Percentiles rank a stretch among this genome's conserved stretches.
phyloP scores from a whole-genome alignment of 2,888 invertebrate genomes.

The Caenorhabditis plicata region DNA sequence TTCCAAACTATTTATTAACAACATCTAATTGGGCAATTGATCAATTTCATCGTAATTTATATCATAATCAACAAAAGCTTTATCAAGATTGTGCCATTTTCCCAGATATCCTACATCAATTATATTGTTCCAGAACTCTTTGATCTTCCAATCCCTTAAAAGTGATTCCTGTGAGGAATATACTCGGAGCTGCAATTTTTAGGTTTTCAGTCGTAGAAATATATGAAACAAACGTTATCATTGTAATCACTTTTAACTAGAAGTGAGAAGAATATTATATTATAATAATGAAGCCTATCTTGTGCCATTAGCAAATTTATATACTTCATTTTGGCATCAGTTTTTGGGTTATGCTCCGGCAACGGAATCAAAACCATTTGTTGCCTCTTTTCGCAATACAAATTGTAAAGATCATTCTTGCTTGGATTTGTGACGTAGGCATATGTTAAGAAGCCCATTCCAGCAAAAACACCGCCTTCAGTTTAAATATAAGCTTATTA shows the following conservation, averaged over 20 bases:
- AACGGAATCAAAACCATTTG: constrained; percentile 51
- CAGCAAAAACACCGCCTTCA: constrained; percentile 22
- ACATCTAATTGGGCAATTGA: constrained; percentile 18
- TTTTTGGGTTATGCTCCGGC: constrained; percentile 46
- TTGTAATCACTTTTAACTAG: constrained; percentile 48
- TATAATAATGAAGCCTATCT: constrained; percentile 52
- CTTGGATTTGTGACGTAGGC: constrained; percentile 51
- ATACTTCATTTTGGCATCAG: constrained; percentile 17
- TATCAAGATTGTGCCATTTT: constrained; percentile 46
- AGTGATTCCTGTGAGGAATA: constrained; percentile 48
- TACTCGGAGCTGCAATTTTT: constrained; percentile 30
- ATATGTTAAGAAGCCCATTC: constrained; percentile 39
- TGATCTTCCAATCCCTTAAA: constrained; percentile 48
- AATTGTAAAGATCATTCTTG: constrained; percentile 42
- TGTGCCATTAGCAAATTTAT: constrained; percentile 19
- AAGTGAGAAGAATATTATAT: constrained; percentile 55
- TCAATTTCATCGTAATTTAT: constrained; percentile 37
- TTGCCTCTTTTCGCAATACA: constrained; percentile 46
- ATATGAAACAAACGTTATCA: constrained; percentile 31
- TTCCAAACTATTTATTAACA: not conserved
- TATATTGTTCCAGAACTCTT: constrained; percentile 48
- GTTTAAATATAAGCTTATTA: not conserved
- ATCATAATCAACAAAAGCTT: constrained; percentile 49
- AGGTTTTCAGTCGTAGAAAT: not conserved
- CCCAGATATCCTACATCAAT: constrained; percentile 57